Percentiles rank a stretch among this genome's conserved stretches.
Conservation (phyloP, 2,888 invertebrate genomes). For the Phasia obesa region DNA sequence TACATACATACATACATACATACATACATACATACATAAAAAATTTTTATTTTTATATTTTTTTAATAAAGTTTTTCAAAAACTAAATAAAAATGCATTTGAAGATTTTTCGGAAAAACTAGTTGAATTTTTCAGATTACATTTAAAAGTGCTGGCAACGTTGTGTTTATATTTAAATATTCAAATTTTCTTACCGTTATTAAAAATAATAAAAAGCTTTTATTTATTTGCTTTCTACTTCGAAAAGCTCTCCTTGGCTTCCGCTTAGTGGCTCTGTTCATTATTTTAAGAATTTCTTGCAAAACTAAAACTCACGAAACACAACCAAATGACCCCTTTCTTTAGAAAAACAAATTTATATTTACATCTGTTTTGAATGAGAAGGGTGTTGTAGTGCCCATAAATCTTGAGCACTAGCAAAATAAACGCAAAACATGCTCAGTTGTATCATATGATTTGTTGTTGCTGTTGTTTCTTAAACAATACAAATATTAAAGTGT, state of each 20-base stretch:
- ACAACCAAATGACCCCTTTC: conserved; percentile 54
- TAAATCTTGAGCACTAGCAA: conserved; percentile 28
- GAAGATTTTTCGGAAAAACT: no score
- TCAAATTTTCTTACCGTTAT: conserved; percentile 32
- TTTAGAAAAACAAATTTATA: conserved; percentile 9
- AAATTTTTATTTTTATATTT: no score
- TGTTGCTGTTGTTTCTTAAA: conserved; percentile 10
- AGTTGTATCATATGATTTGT: conserved; percentile 38
- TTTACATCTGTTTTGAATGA: conserved; percentile 53
- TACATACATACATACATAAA: no score
- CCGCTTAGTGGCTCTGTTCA: background rate
- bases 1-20: no score
- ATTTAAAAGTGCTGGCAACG: no score
- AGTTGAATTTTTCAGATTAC: no score
- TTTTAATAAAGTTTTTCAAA: no score
- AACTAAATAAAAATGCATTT: no score
- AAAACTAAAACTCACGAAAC: conserved; percentile 44
- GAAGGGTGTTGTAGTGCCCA: conserved; percentile 12
- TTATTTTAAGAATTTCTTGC: background rate
- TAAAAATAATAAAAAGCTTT: conserved; percentile 23
- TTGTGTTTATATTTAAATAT: no score
- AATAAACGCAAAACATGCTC: background rate
- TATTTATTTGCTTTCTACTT: background rate
- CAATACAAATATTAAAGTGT: conserved; percentile 35
- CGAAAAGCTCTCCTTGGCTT: conserved; percentile 29